These are phyloP conservation scores for Merluccius polli DNA, from an alignment of 2,797 vertebrate species.

Conservation along the genomic window DNA sequence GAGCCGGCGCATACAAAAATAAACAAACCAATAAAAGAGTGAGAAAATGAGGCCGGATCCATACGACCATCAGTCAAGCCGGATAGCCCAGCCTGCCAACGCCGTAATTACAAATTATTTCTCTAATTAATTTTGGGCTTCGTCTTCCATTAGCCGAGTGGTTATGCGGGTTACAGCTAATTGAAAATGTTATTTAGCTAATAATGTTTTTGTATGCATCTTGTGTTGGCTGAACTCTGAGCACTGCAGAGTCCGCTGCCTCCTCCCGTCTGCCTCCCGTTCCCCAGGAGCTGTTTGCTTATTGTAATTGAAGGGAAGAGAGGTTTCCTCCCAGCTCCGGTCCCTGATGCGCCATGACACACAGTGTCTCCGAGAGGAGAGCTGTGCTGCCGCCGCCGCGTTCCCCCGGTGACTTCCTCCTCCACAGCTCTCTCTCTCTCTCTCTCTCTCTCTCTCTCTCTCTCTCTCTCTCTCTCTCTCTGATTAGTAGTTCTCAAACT, in stretches of 20 bases:
- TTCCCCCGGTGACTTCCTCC: conserved; percentile 16
- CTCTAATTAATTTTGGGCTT: conserved; percentile 63
- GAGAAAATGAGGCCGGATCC: conserved; percentile 44
- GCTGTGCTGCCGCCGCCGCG: conserved; percentile 40
- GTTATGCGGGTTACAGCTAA: conserved; percentile 62
- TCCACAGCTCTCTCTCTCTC: too few species aligned
- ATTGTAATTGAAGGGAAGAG: conserved; percentile 76
- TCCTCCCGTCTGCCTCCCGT: conserved; percentile 41
- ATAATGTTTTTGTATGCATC: conserved; percentile 66
- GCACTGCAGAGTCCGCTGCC: conserved; percentile 37
- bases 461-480: too few species aligned
- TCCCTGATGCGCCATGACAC: conserved; percentile 85
- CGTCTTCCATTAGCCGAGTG: conserved; percentile 60
- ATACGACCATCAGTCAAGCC: conserved; percentile 41
- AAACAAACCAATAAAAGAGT: conserved; percentile 22
- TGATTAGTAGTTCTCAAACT: too few species aligned
- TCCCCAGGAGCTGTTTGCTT: conserved; percentile 81
- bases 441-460: too few species aligned
- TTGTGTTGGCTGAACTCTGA: conserved; percentile 50
- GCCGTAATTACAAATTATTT: conserved; percentile 62
- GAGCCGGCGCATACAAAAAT: conserved; percentile 3
- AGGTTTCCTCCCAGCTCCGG: conserved; percentile 42
- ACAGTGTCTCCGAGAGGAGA: conserved; percentile 50
- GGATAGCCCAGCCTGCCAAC: conserved; percentile 52
- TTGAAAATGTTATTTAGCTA: conserved; percentile 72